A percentile compares a stretch with the other conserved stretches of the same genome.
phyloP scores from a whole-genome alignment of 2,888 invertebrate species.

The Tipula vernalis region DNA sequence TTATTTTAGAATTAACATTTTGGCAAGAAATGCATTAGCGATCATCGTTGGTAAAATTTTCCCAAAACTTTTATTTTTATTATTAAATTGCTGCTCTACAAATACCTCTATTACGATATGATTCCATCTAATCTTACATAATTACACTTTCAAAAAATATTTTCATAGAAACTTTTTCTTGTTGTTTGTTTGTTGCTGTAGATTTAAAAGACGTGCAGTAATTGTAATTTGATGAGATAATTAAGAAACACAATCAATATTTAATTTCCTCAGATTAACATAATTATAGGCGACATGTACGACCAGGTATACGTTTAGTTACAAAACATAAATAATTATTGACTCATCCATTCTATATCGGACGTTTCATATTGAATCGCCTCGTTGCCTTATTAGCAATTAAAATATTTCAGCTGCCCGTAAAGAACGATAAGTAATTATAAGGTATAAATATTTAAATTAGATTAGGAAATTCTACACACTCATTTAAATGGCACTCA shows the following conservation, averaged over 20 bases:
- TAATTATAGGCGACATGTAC: neutral
- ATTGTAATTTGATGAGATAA: neutral
- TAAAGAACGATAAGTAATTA: neutral
- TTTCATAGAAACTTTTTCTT: neutral
- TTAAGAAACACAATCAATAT: neutral
- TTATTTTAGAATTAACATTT: neutral
- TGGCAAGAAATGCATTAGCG: neutral
- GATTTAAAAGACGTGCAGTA: neutral
- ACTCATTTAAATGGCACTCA: neutral
- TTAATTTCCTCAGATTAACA: neutral
- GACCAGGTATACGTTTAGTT: neutral
- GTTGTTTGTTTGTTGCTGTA: neutral
- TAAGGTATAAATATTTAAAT: neutral
- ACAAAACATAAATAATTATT: neutral
- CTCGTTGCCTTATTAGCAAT: neutral
- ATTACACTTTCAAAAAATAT: neutral
- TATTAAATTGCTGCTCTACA: neutral
- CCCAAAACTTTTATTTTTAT: neutral
- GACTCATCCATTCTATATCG: neutral
- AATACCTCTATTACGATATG: neutral
- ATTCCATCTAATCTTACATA: neutral
- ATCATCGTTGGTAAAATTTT: neutral
- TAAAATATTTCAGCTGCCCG: neutral
- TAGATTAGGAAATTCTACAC: neutral
- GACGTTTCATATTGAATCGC: too few species aligned